Conservation (phyloP, 2,888 invertebrate species). For the Agrilus cyanescens region DNA sequence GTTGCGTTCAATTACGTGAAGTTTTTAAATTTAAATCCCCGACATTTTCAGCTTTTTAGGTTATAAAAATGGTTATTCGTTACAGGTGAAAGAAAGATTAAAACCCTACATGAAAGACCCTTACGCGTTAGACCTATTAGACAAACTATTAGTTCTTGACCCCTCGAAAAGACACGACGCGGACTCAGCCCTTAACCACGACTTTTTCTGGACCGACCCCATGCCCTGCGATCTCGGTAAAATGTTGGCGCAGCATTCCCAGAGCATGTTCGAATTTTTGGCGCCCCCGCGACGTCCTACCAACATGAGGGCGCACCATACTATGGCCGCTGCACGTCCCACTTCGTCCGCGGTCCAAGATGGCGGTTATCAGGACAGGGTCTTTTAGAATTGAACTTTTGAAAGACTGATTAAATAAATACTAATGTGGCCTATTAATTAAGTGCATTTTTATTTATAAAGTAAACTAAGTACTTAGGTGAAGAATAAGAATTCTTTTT, state of each 20-base stretch:
- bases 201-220: constrained; percentile 98
- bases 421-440: too few relatives aligned
- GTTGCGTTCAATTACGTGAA: too few relatives aligned
- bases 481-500: too few relatives aligned
- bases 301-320: constrained; percentile 55
- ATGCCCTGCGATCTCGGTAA: constrained; percentile 85
- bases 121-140: constrained; percentile 85
- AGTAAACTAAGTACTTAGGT: too few relatives aligned
- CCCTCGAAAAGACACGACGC: constrained; percentile 81
- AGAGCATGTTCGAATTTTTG: constrained; percentile 91
- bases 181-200: constrained; percentile 89
- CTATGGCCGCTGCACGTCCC: constrained; percentile 41
- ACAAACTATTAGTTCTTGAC: constrained; percentile 82
- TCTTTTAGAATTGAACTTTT: constrained; percentile 45
- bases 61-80: constrained; percentile 1
- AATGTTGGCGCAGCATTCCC: constrained; percentile 84
- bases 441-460: too few relatives aligned
- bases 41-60: too few relatives aligned
- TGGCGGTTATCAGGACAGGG: constrained; percentile 75
- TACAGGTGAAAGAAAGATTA: constrained; percentile 62
- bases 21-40: too few relatives aligned
- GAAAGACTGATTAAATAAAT: too few relatives aligned
- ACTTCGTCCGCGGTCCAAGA: constrained; percentile 45
- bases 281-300: constrained; percentile 62
- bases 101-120: constrained; percentile 85